A percentile compares a stretch with the other conserved stretches of the same genome.
Conservation (phyloP, 2,113 vertebrate genomes). For the Ciconia boyciana region DNA sequence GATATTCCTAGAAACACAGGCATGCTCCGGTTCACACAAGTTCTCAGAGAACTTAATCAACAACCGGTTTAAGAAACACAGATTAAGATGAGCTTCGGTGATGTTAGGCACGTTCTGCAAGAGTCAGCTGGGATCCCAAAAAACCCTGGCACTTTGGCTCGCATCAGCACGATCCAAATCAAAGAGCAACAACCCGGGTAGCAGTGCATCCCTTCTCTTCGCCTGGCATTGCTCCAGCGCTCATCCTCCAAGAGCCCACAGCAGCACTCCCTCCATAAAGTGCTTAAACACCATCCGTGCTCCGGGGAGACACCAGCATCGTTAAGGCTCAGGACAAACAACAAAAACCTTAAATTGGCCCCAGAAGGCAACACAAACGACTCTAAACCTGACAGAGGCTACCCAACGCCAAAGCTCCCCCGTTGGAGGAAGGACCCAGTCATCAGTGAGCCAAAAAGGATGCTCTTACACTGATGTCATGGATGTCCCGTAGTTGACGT, state of each 20-base stretch:
- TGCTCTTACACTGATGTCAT: background rate
- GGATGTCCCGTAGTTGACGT: accelerated
- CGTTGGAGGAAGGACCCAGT: accelerated
- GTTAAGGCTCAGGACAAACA: background rate
- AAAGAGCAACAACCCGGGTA: background rate
- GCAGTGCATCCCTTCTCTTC: background rate
- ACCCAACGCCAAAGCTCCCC: background rate
- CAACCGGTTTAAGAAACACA: background rate
- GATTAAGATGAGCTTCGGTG: background rate
- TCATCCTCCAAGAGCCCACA: background rate
- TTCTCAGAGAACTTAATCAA: background rate
- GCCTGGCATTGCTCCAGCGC: background rate
- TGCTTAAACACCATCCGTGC: background rate
- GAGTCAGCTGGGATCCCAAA: background rate
- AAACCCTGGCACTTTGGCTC: background rate
- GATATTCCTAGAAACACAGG: background rate
- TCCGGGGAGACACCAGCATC: background rate
- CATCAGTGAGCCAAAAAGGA: background rate
- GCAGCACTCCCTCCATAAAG: background rate
- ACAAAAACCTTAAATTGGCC: background rate
- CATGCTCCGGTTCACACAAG: accelerated
- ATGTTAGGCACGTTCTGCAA: background rate
- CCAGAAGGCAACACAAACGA: background rate
- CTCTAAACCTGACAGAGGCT: background rate
- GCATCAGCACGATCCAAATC: background rate